Conservation (phyloP, 1,140 invertebrate species). For the Himalopsyche phryganea region DNA sequence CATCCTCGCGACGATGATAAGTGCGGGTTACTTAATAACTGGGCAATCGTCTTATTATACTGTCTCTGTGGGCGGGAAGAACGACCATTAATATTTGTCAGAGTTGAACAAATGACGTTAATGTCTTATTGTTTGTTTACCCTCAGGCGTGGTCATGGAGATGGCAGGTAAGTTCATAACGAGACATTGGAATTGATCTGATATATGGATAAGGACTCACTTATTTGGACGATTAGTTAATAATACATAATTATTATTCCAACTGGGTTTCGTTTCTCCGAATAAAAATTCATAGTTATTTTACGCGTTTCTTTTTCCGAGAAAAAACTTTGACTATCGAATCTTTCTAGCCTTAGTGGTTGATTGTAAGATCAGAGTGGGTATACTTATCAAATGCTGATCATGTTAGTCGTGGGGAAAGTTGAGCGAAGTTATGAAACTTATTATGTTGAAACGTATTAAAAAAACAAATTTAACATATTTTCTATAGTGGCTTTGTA, state of each 20-base stretch:
- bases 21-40: conserved; percentile 9
- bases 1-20: conserved; percentile 7
- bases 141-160: not conserved
- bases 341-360: too few relatives aligned
- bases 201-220: not conserved
- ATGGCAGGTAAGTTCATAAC: not conserved
- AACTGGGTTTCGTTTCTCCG: not conserved
- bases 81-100: conserved; percentile 5
- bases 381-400: too few relatives aligned
- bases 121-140: conserved; percentile 3
- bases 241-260: not conserved
- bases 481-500: too few relatives aligned
- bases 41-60: conserved; percentile 10
- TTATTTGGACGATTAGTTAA: not conserved
- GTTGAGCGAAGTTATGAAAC: too few relatives aligned
- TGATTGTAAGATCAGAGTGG: too few relatives aligned
- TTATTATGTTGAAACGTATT: too few relatives aligned
- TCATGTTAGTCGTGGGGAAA: too few relatives aligned
- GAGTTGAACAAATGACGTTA: not conserved
- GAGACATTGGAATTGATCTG: not conserved
- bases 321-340: too few relatives aligned
- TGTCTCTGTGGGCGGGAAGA: too few relatives aligned
- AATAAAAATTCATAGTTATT: too few relatives aligned
- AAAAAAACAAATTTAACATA: too few relatives aligned
- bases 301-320: too few relatives aligned